These are phyloP conservation scores for Campaea margaritaria DNA, from an alignment of 2,888 invertebrate genomes.

Conservation along the genomic window DNA sequence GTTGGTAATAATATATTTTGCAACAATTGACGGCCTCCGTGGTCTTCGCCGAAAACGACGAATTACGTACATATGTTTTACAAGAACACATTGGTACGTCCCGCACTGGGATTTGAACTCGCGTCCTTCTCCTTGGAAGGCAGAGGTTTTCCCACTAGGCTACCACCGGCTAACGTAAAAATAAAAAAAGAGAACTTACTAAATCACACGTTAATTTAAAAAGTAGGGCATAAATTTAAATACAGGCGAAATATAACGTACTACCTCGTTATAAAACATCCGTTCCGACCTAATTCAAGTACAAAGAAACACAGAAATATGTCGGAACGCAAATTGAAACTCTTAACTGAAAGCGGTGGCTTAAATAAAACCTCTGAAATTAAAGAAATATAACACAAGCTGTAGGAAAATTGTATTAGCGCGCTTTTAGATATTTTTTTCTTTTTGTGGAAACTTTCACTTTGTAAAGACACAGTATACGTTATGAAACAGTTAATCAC, in stretches of 20 bases:
- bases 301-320: constrained; percentile 41
- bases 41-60: too few relatives aligned
- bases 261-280: constrained; percentile 43
- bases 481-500: not conserved
- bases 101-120: too few relatives aligned
- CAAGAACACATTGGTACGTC: too few relatives aligned
- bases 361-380: constrained; percentile 47
- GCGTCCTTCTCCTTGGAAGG: too few relatives aligned
- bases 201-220: too few relatives aligned
- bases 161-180: too few relatives aligned
- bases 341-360: constrained; percentile 46
- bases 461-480: not conserved
- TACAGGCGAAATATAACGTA: constrained; percentile 32
- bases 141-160: too few relatives aligned
- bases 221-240: not conserved
- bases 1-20: too few relatives aligned
- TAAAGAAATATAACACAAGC: constrained; percentile 46
- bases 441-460: constrained; percentile 1
- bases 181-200: too few relatives aligned
- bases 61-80: too few relatives aligned
- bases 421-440: not conserved
- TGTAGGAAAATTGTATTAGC: not conserved
- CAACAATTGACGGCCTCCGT: too few relatives aligned
- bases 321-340: constrained; percentile 55
- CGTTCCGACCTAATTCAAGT: constrained; percentile 39